A percentile compares a stretch with the other conserved stretches of the same genome.
phyloP scores from a whole-genome alignment of 2,113 vertebrate species.

The Rhabdornis inornatus region DNA sequence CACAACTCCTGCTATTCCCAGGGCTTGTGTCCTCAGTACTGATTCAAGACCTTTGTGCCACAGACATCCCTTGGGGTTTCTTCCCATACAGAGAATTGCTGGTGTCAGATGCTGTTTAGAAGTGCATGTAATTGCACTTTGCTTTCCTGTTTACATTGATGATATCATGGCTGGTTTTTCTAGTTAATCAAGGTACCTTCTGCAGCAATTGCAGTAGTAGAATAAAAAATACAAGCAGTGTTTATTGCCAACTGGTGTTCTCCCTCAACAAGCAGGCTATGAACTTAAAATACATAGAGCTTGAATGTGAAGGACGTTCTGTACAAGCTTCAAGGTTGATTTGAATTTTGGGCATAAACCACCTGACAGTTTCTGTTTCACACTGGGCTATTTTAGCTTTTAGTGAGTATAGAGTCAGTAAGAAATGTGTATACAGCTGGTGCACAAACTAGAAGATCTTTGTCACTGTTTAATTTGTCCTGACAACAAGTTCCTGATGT shows the following conservation, averaged over 20 bases:
- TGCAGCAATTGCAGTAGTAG: not conserved
- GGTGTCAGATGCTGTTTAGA: not conserved
- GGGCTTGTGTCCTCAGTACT: not conserved
- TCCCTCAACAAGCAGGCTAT: not conserved
- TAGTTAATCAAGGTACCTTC: not conserved
- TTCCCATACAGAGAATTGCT: not conserved
- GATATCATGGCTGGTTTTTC: not conserved
- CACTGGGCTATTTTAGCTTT: not conserved
- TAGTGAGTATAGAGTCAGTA: not conserved
- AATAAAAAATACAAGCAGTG: not conserved
- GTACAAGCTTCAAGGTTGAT: slow-evolving; percentile 16
- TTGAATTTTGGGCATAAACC: slow-evolving; percentile 27
- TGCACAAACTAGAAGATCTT: not conserved
- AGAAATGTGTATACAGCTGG: not conserved
- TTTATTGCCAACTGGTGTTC: not conserved
- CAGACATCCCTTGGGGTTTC: not conserved
- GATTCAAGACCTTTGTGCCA: not conserved
- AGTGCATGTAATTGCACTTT: not conserved
- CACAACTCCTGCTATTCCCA: not conserved
- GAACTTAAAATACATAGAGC: slow-evolving; percentile 3
- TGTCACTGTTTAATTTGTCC: slow-evolving; percentile 16
- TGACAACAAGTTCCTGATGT: slow-evolving; percentile 11
- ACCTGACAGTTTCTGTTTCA: not conserved
- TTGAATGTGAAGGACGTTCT: not conserved
- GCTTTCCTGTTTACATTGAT: not conserved